A percentile compares a stretch with the other conserved stretches of the same genome.
These are phyloP conservation scores for Mungos mungo DNA, from an alignment of 2,113 vertebrate genomes.

Conservation along the genomic window DNA sequence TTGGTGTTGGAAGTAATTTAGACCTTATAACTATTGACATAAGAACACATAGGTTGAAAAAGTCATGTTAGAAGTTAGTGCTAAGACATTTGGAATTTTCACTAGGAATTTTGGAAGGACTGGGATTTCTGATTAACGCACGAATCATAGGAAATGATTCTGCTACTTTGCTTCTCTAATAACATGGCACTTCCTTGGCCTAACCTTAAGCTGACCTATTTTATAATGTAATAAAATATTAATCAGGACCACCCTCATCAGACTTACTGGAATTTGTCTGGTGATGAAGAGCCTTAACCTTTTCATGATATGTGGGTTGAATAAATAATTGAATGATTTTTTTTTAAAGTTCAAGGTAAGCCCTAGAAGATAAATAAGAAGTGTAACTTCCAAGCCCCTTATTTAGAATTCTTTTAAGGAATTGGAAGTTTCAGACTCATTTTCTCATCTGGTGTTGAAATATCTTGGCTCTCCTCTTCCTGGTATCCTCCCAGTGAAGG, in stretches of 20 bases:
- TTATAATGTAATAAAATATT: neutral
- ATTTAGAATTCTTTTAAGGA: neutral
- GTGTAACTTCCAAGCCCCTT: neutral
- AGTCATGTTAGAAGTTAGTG: conserved; percentile 11
- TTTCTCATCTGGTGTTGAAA: conserved; percentile 1
- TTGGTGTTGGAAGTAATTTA: conserved; percentile 36
- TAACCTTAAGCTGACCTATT: neutral
- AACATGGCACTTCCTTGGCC: conserved; percentile 8
- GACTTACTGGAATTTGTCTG: neutral
- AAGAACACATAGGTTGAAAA: conserved; percentile 25
- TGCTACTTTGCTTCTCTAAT: conserved; percentile 28
- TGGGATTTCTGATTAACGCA: conserved; percentile 1
- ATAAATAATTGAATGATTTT: neutral
- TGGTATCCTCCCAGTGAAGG: neutral
- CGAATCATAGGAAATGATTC: conserved; percentile 54
- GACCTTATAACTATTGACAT: neutral
- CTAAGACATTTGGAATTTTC: conserved; percentile 52
- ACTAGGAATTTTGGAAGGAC: conserved; percentile 53
- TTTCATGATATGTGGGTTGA: neutral
- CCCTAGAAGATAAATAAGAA: conserved; percentile 8
- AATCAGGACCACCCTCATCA: conserved; percentile 31
- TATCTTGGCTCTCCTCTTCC: neutral
- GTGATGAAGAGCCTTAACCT: neutral
- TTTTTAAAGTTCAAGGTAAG: neutral
- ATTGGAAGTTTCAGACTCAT: neutral